Evolutionary conservation across 2,888 invertebrate genomes (phyloP).

Genomic region (Pammene aurita): DNA sequence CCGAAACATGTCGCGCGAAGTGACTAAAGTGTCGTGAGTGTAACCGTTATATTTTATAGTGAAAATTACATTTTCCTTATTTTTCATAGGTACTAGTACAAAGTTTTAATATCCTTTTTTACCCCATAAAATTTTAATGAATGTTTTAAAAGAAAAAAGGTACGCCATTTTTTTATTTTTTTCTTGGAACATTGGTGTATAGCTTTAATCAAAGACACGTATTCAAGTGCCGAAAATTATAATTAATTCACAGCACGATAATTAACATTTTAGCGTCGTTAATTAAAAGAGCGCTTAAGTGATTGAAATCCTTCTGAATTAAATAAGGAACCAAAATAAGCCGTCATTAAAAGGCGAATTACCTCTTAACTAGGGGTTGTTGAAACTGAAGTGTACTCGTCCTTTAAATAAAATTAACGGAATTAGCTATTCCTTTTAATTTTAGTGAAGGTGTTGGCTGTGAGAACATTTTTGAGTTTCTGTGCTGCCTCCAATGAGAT

Average conservation of each 20-base stretch:
- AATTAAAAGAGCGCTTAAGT: constrained; percentile 43
- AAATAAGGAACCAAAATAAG: constrained; percentile 44
- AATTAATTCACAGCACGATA: constrained; percentile 25
- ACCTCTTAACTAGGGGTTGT: constrained; percentile 46
- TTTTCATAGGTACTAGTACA: too few species aligned
- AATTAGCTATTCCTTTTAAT: constrained; percentile 34
- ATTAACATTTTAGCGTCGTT: constrained; percentile 36
- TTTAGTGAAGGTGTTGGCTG: constrained; percentile 21
- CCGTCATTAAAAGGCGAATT: constrained; percentile 46
- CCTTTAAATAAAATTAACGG: constrained; percentile 39
- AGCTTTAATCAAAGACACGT: not conserved
- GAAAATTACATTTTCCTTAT: too few species aligned
- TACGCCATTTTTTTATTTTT: not conserved
- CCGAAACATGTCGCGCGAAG: too few species aligned
- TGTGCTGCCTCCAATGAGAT: not conserved
- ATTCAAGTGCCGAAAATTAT: constrained; percentile 11
- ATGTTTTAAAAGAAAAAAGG: too few species aligned
- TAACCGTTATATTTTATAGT: too few species aligned
- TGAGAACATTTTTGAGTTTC: not conserved
- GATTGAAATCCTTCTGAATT: constrained; percentile 47
- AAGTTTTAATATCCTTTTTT: too few species aligned
- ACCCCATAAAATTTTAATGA: too few species aligned
- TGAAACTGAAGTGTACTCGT: constrained; percentile 41
- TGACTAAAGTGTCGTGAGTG: too few species aligned
- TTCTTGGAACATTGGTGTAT: not conserved